Evolutionary conservation across 2,113 vertebrate genomes (phyloP).

Genomic region (Tympanuchus pallidicinctus): DNA sequence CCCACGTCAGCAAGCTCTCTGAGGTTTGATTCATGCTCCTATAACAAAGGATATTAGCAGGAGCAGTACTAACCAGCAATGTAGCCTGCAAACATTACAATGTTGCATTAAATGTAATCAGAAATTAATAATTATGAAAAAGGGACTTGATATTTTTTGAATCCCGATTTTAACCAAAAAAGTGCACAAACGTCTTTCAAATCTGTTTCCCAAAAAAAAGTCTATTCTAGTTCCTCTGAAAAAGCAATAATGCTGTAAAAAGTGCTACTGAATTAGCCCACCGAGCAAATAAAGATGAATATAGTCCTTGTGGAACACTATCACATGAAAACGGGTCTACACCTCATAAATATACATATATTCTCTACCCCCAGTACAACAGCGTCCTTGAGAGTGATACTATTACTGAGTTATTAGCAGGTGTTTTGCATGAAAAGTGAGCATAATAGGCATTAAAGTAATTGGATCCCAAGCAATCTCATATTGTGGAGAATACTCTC

Average conservation of each 20-base stretch:
- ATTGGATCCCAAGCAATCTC: constrained; percentile 15
- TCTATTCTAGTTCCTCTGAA: not conserved
- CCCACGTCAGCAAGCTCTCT: not conserved
- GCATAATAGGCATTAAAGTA: constrained; percentile 33
- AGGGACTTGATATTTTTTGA: not conserved
- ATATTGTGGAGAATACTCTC: constrained; percentile 10
- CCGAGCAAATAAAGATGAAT: constrained; percentile 42
- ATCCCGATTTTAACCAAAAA: not conserved
- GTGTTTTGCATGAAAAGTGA: constrained; percentile 48
- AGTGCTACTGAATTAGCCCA: constrained; percentile 31
- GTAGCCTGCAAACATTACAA: not conserved
- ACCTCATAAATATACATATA: constrained; percentile 34
- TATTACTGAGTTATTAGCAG: constrained; percentile 25
- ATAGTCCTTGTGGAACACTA: constrained; percentile 10
- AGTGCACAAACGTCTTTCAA: not conserved
- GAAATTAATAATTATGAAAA: not conserved
- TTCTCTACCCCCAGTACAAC: not conserved
- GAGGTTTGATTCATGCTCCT: not conserved
- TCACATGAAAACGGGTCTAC: not conserved
- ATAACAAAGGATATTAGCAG: not conserved
- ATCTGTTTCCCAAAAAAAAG: not conserved
- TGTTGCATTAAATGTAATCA: not conserved
- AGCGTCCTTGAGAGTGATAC: not conserved
- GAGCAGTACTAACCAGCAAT: not conserved
- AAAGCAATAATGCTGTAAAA: constrained; percentile 25